Base-by-base conservation (phyloP, 2,113 vertebrate genomes). In the Suncus etruscus region DNA sequence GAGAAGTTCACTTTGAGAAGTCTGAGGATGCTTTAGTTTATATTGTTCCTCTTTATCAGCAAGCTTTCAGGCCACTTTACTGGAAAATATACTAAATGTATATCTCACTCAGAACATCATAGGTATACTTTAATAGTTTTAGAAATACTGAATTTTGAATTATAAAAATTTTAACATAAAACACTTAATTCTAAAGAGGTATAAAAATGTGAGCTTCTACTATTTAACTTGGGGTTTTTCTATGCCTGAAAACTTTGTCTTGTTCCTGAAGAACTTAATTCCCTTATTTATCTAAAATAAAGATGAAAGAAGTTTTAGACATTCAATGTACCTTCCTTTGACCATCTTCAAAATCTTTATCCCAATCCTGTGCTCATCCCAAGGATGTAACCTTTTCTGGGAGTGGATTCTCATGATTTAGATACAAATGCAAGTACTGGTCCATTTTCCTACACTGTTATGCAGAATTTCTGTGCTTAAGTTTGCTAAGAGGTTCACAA, bases 101-200 rank as follows among this genome's bases (percentile, higher is more conserved):
- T 12, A 0, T 25, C 22, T 50, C 25, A 63, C 16, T 51, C 27
- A 18, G 8, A 2, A 65, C 22, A 18, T 48, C n/a, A 10, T 15
- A 39, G 24, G 10, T 32, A 4, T 11, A 18, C 9, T 70, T 61
- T 61, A 61, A 61, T 61, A 61, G 22, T 61, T 61, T 61, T 61
- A 54, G 14, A 9, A n/a, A 12, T 4, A 12, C 9, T 27, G 3
- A 11, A 11, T 5, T 4, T 50, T 32, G 4, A 1, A 1, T 8
- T 6, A 1, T 15, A 81, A 14, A 54, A 48, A 9, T 32, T 58
- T 65, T n/a, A 39, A 15, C 2, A 4, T 31, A 81, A 72, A 75
- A 51, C 1, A 10, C 11, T 11, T 25, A 75, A 16, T 50, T 27
- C 14, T 9, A 39, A 68, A 45, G n/a, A 16, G 48, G 11, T 20